Evolutionary conservation across 2,888 invertebrate species (phyloP).

Genomic region (Pseudanteris insignis): DNA sequence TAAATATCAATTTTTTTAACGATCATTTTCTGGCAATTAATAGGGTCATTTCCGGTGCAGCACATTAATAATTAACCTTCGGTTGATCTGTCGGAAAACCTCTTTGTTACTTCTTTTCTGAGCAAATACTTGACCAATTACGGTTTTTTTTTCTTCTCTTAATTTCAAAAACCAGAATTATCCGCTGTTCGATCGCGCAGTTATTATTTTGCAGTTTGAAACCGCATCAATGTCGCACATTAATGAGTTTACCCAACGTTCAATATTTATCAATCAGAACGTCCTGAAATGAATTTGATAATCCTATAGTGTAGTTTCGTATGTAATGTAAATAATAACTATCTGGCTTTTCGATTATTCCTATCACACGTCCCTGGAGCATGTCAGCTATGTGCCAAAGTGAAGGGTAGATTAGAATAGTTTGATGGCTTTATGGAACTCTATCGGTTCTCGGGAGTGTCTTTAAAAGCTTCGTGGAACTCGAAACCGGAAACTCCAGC

Average conservation of each 20-base stretch:
- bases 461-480: constrained; percentile 49
- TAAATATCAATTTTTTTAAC: no score
- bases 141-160: no score
- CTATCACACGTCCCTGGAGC: constrained; percentile 28
- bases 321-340: constrained; percentile 27
- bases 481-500: constrained; percentile 56
- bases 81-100: no score
- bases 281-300: not conserved
- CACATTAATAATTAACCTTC: no score
- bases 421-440: constrained; percentile 43
- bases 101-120: no score
- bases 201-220: not conserved
- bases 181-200: not conserved
- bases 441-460: constrained; percentile 45
- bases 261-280: no score
- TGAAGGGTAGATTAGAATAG: constrained; percentile 45
- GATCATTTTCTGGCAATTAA: no score
- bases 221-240: no score
- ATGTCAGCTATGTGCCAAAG: constrained; percentile 32
- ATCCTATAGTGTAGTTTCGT: constrained; percentile 1
- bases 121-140: no score
- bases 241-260: no score
- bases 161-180: not conserved
- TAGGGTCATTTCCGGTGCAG: no score
- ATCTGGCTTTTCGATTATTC: constrained; percentile 40